Conservation (phyloP, 2,797 vertebrate genomes). For the Ispidina picta region DNA sequence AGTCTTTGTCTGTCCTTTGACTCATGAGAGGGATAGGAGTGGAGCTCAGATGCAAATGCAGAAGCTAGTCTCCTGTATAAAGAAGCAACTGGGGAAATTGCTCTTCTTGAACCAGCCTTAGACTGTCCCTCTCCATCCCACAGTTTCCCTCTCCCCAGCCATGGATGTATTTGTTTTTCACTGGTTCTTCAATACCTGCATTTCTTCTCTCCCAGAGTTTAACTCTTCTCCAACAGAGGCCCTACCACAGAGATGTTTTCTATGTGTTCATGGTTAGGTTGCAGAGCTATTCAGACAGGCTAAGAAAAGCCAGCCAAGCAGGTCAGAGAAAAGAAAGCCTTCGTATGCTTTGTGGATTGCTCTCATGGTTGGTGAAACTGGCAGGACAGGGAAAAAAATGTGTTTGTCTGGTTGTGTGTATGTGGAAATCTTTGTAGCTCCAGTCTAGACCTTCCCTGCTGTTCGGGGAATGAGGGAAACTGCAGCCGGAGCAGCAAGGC, state of each 20-base stretch:
- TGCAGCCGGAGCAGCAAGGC: slow-evolving; percentile 35
- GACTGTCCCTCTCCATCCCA: not conserved
- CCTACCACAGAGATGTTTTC: not conserved
- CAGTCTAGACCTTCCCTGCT: slow-evolving; percentile 75
- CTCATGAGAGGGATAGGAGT: not conserved
- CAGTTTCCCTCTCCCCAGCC: not conserved
- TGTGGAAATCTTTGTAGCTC: slow-evolving; percentile 54
- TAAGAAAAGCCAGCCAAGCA: slow-evolving; percentile 39
- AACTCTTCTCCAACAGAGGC: not conserved
- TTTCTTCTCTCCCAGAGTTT: not conserved
- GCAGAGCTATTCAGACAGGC: not conserved
- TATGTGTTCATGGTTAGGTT: not conserved
- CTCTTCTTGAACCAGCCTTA: not conserved
- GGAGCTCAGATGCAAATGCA: not conserved
- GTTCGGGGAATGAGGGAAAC: slow-evolving; percentile 59
- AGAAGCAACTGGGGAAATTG: not conserved
- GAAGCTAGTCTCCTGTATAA: not conserved
- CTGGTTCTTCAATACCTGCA: not conserved
- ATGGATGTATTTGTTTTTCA: not conserved
- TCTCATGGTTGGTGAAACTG: slow-evolving; percentile 45
- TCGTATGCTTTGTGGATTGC: slow-evolving; percentile 2
- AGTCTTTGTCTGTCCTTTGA: not conserved
- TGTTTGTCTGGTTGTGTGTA: slow-evolving; percentile 4
- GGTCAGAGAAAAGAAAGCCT: slow-evolving; percentile 30
- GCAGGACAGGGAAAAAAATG: not conserved